These are phyloP conservation scores for Drosophila robusta DNA, from an alignment of 2,888 invertebrate genomes.

Conservation along the genomic window DNA sequence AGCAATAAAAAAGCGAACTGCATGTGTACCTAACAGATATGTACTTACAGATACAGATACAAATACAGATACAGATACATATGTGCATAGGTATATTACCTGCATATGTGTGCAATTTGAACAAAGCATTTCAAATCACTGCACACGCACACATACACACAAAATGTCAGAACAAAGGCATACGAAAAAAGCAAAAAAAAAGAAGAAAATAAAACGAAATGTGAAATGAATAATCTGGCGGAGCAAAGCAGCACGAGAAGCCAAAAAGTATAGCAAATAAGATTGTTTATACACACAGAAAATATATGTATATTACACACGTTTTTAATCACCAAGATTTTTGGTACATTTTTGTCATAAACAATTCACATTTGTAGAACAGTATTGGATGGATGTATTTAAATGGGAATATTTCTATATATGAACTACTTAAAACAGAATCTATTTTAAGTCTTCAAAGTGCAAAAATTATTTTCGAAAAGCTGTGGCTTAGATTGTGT, in stretches of 20 bases:
- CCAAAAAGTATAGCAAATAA: constrained; percentile 12
- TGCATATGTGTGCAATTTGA: constrained; percentile 36
- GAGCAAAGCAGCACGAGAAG: constrained; percentile 6
- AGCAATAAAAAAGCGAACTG: constrained; percentile 43
- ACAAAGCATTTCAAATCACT: constrained; percentile 73
- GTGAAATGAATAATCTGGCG: constrained; percentile 25
- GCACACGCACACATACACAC: constrained; percentile 30
- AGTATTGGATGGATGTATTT: background rate
- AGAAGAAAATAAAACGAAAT: constrained; percentile 24
- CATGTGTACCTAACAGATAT: constrained; percentile 49
- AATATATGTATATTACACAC: background rate
- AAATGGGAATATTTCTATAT: background rate
- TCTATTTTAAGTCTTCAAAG: background rate
- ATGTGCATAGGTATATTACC: constrained; percentile 1
- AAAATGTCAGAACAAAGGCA: constrained; percentile 61
- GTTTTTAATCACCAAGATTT: background rate
- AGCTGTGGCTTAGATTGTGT: background rate
- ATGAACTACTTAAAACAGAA: background rate
- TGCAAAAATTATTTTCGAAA: background rate
- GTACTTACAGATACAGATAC: constrained; percentile 19
- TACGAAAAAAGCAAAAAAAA: constrained; percentile 21
- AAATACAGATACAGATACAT: constrained; percentile 16
- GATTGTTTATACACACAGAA: constrained; percentile 15
- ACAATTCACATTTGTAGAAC: background rate
- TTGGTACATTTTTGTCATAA: background rate